phyloP scores from a whole-genome alignment of 1,140 invertebrate species.

The Stratiolaelaps scimitus region DNA sequence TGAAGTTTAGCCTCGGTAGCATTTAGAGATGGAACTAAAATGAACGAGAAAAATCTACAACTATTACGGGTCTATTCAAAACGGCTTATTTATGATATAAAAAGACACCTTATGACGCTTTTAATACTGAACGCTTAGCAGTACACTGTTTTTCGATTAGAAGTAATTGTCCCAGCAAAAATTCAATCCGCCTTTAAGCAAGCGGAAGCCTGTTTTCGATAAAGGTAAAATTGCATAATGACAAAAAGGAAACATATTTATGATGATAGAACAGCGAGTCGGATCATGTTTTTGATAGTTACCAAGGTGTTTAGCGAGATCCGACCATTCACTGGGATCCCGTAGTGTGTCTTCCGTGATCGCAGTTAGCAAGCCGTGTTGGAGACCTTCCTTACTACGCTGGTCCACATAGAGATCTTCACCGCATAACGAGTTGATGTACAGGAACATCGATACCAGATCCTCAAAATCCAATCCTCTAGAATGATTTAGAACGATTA shows the following conservation, averaged over 20 bases:
- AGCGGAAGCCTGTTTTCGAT: too few relatives aligned
- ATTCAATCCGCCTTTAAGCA: too few relatives aligned
- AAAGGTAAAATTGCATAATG: too few relatives aligned
- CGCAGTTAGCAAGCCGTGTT: background rate
- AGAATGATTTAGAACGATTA: background rate
- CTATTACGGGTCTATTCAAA: background rate
- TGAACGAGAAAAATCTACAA: background rate
- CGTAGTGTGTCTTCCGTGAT: constrained; percentile 3
- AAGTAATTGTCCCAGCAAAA: too few relatives aligned
- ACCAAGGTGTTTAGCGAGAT: background rate
- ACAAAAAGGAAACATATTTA: too few relatives aligned
- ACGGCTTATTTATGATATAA: background rate
- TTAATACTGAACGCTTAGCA: too few relatives aligned
- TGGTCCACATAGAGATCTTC: constrained; percentile 24
- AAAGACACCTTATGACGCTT: background rate
- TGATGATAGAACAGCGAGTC: too few relatives aligned
- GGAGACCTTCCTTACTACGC: background rate
- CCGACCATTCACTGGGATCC: constrained; percentile 5
- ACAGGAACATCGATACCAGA: constrained; percentile 4
- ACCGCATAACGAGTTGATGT: constrained; percentile 1
- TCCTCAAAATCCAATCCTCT: background rate
- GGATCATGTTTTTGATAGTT: background rate
- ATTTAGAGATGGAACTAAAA: constrained; percentile 11
- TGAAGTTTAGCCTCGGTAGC: constrained; percentile 7
- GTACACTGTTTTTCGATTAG: too few relatives aligned